Conservation (phyloP, 2,888 invertebrate genomes). For the Oligia fasciuncula region DNA sequence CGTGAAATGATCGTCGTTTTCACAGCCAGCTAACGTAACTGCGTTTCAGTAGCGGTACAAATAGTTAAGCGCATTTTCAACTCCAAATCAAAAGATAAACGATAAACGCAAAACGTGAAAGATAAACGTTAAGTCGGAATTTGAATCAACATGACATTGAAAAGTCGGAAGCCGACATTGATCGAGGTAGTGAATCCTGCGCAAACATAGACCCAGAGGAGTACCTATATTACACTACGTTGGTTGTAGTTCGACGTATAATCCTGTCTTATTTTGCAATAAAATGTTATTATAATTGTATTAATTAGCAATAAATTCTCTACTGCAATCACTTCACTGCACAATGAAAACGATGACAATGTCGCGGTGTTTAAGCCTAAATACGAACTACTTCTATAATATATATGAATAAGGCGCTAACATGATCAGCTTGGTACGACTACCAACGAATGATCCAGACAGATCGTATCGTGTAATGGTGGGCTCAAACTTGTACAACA, state of each 20-base stretch:
- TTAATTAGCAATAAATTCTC: not conserved
- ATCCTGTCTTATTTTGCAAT: not conserved
- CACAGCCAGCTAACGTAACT: not conserved
- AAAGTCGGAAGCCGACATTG: not conserved
- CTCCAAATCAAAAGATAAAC: not conserved
- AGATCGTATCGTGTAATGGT: conserved; percentile 14
- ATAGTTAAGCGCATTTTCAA: not conserved
- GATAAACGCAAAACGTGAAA: not conserved
- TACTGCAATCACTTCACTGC: not conserved
- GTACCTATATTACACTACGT: not conserved
- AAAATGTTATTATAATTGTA: not conserved
- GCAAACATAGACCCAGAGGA: not conserved
- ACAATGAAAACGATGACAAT: conserved; percentile 18
- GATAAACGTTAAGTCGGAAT: not conserved
- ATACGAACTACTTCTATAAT: conserved; percentile 18
- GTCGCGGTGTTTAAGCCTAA: conserved; percentile 6
- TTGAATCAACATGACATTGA: not conserved
- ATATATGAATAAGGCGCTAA: conserved; percentile 22
- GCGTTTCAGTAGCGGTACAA: not conserved
- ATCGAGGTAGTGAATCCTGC: not conserved
- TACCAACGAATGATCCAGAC: conserved; percentile 7
- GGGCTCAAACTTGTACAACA: conserved; percentile 4
- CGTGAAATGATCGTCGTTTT: conserved; percentile 28
- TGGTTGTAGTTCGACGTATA: not conserved
- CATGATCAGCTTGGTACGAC: not conserved